Percentiles rank a stretch among this genome's conserved stretches.
Evolutionary conservation across 2,113 vertebrate species (phyloP).

Genomic region (Noturus placidus): DNA sequence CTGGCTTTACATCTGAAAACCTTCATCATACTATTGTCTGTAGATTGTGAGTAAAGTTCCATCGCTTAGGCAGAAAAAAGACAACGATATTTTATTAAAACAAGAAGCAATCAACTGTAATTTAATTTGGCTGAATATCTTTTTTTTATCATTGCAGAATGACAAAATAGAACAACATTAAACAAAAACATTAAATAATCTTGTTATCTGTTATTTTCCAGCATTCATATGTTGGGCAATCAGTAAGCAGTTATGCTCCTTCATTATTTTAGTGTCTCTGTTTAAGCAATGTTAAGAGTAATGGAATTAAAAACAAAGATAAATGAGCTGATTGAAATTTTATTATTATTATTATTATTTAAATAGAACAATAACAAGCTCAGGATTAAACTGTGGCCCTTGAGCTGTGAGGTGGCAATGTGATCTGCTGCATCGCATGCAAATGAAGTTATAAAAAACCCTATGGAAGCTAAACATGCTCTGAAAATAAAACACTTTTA

Average conservation of each 20-base stretch:
- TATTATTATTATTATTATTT: too few species aligned
- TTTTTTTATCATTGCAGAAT: background rate
- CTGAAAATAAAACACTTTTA: background rate
- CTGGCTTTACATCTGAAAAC: background rate
- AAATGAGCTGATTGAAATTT: background rate
- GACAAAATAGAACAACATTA: background rate
- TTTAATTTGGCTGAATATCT: background rate
- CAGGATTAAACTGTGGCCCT: background rate
- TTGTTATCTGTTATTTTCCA: background rate
- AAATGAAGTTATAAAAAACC: background rate
- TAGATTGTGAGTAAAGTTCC: background rate
- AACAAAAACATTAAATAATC: background rate
- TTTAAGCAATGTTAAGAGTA: background rate
- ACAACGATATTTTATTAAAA: background rate
- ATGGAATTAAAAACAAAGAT: background rate
- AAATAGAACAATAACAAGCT: background rate
- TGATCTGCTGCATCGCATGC: background rate
- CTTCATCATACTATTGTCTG: background rate
- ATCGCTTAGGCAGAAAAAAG: background rate
- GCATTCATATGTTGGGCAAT: background rate
- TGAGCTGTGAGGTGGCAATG: background rate
- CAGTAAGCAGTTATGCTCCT: background rate
- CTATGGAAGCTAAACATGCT: background rate
- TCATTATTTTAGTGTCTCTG: background rate
- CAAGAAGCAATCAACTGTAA: background rate